These are phyloP conservation scores for Proisotoma minuta DNA, from an alignment of 2,888 invertebrate species.

Conservation along the genomic window DNA sequence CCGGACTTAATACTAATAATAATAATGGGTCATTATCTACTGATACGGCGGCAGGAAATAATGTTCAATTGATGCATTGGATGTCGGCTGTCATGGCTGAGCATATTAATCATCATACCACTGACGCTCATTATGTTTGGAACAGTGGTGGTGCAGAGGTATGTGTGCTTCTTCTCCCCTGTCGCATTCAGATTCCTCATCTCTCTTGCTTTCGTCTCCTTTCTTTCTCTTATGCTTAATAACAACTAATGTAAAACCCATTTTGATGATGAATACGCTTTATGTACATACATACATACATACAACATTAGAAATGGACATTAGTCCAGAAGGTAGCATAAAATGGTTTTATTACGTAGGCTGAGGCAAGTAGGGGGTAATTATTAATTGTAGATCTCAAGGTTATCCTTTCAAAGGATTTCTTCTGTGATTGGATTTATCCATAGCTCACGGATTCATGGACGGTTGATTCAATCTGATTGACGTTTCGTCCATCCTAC, in stretches of 20 bases:
- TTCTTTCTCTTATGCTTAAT: not conserved
- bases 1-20: constrained; percentile 28
- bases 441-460: not conserved
- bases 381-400: constrained; percentile 21
- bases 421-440: not conserved
- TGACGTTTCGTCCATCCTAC: not conserved
- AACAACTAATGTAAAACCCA: no score
- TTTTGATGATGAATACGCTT: no score
- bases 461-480: not conserved
- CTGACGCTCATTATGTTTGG: constrained; percentile 66
- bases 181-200: not conserved
- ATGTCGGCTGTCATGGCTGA: constrained; percentile 91
- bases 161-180: constrained; percentile 14
- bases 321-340: constrained; percentile 10
- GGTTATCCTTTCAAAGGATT: constrained; percentile 6
- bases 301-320: no score
- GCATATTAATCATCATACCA: constrained; percentile 69
- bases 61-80: constrained; percentile 73
- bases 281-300: no score
- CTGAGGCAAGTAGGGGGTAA: constrained; percentile 25
- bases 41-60: constrained; percentile 24
- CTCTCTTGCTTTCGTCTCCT: not conserved
- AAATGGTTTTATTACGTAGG: no score
- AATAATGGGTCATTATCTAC: constrained; percentile 25
- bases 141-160: constrained; percentile 52